phyloP scores from a whole-genome alignment of 2,888 invertebrate species.

The Dendrolimus houi region DNA sequence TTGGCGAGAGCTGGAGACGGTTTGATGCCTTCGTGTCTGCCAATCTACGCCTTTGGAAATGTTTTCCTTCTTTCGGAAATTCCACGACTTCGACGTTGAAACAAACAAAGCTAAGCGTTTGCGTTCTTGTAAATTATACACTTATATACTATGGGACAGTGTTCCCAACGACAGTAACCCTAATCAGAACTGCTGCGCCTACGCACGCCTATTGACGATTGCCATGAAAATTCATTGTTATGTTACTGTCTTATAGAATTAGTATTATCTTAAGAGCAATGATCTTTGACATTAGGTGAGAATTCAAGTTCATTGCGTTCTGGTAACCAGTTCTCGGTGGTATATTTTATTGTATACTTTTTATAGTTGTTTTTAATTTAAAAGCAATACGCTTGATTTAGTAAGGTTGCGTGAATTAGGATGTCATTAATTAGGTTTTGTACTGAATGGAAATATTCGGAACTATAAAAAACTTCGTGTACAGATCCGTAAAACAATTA shows the following conservation, averaged over 20 bases:
- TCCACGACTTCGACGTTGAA: too few species aligned
- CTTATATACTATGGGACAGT: too few species aligned
- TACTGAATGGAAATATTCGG: too few species aligned
- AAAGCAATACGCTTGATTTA: neutral
- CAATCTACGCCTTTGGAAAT: too few species aligned
- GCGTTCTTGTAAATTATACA: too few species aligned
- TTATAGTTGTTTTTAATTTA: neutral
- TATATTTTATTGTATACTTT: constrained; percentile 1
- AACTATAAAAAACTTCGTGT: too few species aligned
- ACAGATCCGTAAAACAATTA: too few species aligned
- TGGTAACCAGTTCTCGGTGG: constrained; percentile 14
- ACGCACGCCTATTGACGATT: constrained; percentile 34
- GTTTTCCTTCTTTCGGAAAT: too few species aligned
- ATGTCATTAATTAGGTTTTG: neutral
- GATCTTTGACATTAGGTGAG: constrained; percentile 33
- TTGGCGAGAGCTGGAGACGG: too few species aligned
- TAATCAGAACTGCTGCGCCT: constrained; percentile 29
- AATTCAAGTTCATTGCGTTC: constrained; percentile 24
- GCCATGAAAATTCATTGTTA: constrained; percentile 19
- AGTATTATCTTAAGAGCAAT: constrained; percentile 27
- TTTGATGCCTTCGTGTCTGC: too few species aligned
- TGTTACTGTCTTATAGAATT: constrained; percentile 13
- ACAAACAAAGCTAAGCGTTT: too few species aligned
- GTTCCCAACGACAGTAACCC: neutral
- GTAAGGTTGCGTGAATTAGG: neutral